A percentile compares a stretch with the other conserved stretches of the same genome.
phyloP scores from a whole-genome alignment of 2,797 vertebrate species.

The Anguilla anguilla region DNA sequence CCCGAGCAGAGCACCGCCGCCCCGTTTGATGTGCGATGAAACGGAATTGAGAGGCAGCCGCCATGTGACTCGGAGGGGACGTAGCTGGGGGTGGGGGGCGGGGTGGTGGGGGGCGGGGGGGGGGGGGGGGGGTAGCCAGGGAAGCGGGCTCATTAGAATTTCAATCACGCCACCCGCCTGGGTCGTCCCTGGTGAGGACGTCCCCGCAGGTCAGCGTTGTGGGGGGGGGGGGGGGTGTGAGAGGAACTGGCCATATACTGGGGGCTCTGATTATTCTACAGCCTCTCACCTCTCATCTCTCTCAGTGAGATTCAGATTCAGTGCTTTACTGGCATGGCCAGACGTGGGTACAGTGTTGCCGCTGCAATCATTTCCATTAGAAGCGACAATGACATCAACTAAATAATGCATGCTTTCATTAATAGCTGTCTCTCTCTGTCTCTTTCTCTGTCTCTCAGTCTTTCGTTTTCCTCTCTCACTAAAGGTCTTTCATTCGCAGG shows the following conservation, averaged over 20 bases:
- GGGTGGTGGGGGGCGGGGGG: slow-evolving; percentile 23
- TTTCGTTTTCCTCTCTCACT: not conserved
- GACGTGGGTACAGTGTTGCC: no score
- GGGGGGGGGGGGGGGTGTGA: slow-evolving; percentile 28
- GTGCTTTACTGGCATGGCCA: no score
- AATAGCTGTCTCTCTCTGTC: slow-evolving; percentile 29
- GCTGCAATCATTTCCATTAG: not conserved
- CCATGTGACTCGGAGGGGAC: slow-evolving; percentile 78
- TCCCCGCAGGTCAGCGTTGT: slow-evolving; percentile 48
- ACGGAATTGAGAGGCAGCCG: slow-evolving; percentile 90
- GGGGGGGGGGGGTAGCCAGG: slow-evolving; percentile 45
- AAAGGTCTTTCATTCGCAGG: not conserved
- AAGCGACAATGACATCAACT: not conserved
- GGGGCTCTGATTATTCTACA: not conserved
- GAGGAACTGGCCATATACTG: slow-evolving; percentile 14
- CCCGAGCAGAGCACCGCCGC: slow-evolving; percentile 80
- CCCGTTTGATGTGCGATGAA: slow-evolving; percentile 99
- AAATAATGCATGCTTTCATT: not conserved
- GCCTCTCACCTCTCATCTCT: slow-evolving; percentile 28
- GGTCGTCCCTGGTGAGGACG: slow-evolving; percentile 48
- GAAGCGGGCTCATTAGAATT: slow-evolving; percentile 82
- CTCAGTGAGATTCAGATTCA: not conserved
- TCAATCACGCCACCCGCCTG: slow-evolving; percentile 75
- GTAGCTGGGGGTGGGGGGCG: slow-evolving; percentile 54
- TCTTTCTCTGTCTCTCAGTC: slow-evolving; percentile 45